Evolutionary conservation across 2,888 invertebrate genomes (phyloP), one percentile per base, ranked within the genome.

Genomic region (Aplocera efformata): DNA sequence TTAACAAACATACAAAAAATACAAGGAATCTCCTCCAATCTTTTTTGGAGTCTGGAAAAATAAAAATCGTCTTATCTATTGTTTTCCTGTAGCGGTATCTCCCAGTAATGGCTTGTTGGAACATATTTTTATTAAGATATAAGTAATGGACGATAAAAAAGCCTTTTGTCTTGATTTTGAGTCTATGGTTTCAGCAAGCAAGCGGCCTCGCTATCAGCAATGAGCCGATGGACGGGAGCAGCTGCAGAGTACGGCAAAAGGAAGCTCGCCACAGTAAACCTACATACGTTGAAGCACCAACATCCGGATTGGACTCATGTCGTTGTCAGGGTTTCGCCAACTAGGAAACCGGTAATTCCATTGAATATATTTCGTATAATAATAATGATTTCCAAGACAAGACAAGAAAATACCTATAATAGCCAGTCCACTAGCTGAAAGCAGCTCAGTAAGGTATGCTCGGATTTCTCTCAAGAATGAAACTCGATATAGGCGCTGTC

Each of bases 241-340:
- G 79, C 81, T 0, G 63, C 60, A 1, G 67, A 68, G 9, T 76
- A 68, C 23, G 84, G 81, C 1, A 77, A 75, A 34, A 74, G 90
- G 11, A 86, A 86, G 52, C 56, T 89, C 8, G 89, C 90, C 0
- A 83, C 83, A 0, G 69, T 96, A 1, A 88, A 94, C 62, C 72
- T 95, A 29, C 89, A 91, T 24, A 88, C 90, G 42, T 60, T 95
- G 6, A 90, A 88, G 50, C 79, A 89, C 34, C 75, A 76, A 1
- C 74, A 90, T 47, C 82, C 88, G 0, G 79, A 88, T 20, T 91
- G 92, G 86, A 91, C 94, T 0, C 95, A 96, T 67, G 81, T 96
- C 3, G 70, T 95, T 6, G 82, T 96, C 11, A 91, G 90, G 67
- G 89, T 94, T 11, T 88, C 91, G 13, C 91, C 92, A 6, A 90